These are phyloP conservation scores for Apeira syringaria DNA, from an alignment of 2,888 invertebrate genomes.

Conservation along the genomic window DNA sequence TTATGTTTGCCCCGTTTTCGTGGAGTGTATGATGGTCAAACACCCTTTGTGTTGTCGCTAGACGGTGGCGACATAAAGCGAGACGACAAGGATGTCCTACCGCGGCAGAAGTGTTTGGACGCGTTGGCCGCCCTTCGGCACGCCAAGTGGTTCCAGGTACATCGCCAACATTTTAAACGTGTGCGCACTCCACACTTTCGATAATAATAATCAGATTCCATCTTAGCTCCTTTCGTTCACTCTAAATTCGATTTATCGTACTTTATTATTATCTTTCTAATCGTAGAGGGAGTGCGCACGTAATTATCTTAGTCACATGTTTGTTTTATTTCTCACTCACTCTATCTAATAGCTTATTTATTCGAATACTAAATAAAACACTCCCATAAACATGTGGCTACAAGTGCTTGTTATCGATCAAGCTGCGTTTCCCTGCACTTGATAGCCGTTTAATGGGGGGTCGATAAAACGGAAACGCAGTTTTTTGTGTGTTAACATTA, in stretches of 20 bases:
- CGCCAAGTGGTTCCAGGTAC: conserved; percentile 99
- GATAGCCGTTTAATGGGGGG: conserved; percentile 57
- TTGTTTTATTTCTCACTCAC: conserved; percentile 54
- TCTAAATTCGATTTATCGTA: neutral
- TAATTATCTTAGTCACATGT: conserved; percentile 78
- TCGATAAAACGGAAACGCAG: conserved; percentile 61
- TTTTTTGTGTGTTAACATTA: conserved; percentile 41
- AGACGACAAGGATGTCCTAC: conserved; percentile 96
- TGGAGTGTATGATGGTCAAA: conserved; percentile 87
- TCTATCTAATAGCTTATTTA: conserved; percentile 35
- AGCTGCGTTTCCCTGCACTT: conserved; percentile 74
- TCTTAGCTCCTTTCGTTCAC: neutral
- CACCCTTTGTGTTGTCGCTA: conserved; percentile 87
- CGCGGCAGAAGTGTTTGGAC: conserved; percentile 99
- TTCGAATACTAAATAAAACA: conserved; percentile 32
- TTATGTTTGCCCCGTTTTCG: conserved; percentile 80
- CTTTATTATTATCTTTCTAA: conserved; percentile 1
- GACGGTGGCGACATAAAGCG: conserved; percentile 86
- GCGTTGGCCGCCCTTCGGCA: conserved; percentile 99
- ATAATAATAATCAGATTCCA: neutral
- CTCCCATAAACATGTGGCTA: conserved; percentile 82
- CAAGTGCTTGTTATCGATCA: conserved; percentile 57
- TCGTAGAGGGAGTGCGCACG: conserved; percentile 69
- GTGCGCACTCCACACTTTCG: conserved; percentile 61
- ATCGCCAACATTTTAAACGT: conserved; percentile 72